Evolutionary conservation across 2,113 vertebrate species (phyloP).

Genomic region (Nyctereutes procyonoides): DNA sequence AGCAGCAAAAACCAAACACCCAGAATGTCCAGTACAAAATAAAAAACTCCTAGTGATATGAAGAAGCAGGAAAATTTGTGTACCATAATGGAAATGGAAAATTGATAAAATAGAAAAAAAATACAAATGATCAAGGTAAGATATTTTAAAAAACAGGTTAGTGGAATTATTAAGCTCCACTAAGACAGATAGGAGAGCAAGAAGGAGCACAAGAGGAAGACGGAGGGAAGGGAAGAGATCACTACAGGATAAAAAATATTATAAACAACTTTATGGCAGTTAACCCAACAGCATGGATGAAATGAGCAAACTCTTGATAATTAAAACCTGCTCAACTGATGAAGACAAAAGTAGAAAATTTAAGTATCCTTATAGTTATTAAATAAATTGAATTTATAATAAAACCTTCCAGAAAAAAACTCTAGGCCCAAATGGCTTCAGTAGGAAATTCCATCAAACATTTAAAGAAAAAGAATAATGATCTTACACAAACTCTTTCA

Average conservation of each 20-base stretch:
- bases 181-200: not conserved
- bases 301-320: not conserved
- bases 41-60: not conserved
- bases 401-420: not conserved
- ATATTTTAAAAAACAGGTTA: not conserved
- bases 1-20: not conserved
- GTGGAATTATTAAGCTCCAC: not conserved
- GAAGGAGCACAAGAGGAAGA: not conserved
- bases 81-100: not conserved
- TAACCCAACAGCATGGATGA: not conserved
- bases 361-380: not conserved
- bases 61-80: not conserved
- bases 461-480: not conserved
- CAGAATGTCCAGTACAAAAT: not conserved
- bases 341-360: not conserved
- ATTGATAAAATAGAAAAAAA: not conserved
- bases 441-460: not conserved
- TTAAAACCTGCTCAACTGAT: not conserved
- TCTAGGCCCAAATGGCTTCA: not conserved
- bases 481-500: not conserved
- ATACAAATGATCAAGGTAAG: not conserved
- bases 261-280: not conserved
- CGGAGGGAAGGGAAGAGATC: not conserved
- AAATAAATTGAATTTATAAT: not conserved
- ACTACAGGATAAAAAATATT: not conserved